Conservation (phyloP, 2,113 vertebrate genomes). For the Mandrillus leucophaeus region DNA sequence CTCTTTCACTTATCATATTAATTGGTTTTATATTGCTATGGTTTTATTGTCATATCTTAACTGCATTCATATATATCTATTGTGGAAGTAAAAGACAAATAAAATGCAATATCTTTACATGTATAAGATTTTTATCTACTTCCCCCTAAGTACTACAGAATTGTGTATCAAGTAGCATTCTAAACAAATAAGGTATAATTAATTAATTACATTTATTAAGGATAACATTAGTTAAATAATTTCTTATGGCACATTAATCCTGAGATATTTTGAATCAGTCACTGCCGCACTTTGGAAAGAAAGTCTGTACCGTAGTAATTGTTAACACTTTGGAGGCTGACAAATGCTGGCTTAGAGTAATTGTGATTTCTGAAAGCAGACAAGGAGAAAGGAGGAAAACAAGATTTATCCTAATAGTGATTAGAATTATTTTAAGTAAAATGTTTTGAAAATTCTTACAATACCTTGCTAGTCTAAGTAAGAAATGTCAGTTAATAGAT, state of each 20-base stretch:
- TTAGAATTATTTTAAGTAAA: background rate
- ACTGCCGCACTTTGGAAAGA: background rate
- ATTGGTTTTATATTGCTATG: background rate
- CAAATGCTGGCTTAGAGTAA: background rate
- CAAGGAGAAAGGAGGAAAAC: background rate
- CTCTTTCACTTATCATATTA: background rate
- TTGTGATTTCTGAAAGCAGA: background rate
- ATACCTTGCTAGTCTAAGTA: background rate
- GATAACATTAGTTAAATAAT: background rate
- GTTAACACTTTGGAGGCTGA: background rate
- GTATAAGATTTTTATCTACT: background rate
- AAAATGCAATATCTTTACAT: background rate
- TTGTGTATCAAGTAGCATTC: background rate
- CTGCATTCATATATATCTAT: background rate
- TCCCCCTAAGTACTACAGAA: background rate
- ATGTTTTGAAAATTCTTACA: background rate
- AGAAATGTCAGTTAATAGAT: background rate
- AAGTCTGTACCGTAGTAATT: background rate
- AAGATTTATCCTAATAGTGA: background rate
- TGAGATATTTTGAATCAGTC: background rate
- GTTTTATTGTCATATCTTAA: background rate
- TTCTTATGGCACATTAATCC: background rate
- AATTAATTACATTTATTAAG: background rate
- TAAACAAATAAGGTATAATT: background rate
- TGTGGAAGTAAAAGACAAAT: background rate